Evolutionary conservation across 2,888 invertebrate genomes (phyloP).

Genomic region (Tetheella fluctuosa): DNA sequence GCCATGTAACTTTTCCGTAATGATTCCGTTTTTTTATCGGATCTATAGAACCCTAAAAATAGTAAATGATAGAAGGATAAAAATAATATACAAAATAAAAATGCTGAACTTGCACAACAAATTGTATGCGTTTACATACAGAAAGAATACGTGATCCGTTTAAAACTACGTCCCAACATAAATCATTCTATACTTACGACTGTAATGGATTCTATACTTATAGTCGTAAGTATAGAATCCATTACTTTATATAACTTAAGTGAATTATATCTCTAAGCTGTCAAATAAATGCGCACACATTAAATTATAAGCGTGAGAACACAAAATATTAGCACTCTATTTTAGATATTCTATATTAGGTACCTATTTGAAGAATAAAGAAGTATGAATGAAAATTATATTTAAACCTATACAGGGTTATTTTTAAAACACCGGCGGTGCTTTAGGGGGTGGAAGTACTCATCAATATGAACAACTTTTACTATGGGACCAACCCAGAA

Average conservation of each 20-base stretch:
- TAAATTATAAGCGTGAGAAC: not conserved
- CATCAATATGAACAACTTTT: too few species aligned
- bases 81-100: too few species aligned
- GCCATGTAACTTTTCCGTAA: too few species aligned
- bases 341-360: not conserved
- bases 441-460: too few species aligned
- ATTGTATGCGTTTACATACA: not conserved
- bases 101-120: not conserved
- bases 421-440: too few species aligned
- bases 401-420: too few species aligned
- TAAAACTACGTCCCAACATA: not conserved
- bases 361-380: too few species aligned
- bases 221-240: too few species aligned
- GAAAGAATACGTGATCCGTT: not conserved
- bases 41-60: not conserved
- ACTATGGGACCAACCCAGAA: too few species aligned
- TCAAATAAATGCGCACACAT: slow-evolving; percentile 13
- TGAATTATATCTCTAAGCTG: slow-evolving; percentile 12
- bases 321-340: not conserved
- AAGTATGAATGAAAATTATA: too few species aligned
- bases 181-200: not conserved
- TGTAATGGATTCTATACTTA: too few species aligned
- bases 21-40: too few species aligned
- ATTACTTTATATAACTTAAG: not conserved
- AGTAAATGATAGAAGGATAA: not conserved